Conservation (phyloP, 2,888 invertebrate genomes). For the Apantesis nais region DNA sequence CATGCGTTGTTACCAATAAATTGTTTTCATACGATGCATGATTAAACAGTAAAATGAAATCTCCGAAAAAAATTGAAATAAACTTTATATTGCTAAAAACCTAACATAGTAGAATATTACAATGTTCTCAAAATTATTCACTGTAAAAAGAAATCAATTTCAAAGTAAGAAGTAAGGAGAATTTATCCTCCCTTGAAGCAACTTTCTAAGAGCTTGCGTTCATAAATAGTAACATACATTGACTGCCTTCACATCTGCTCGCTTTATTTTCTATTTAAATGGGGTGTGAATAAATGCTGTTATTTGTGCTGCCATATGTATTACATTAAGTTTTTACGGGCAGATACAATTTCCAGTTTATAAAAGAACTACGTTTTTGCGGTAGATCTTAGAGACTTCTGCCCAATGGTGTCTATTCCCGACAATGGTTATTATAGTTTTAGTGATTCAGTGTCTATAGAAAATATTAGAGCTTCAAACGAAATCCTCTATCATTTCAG, state of each 20-base stretch:
- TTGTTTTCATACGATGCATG: too few species aligned
- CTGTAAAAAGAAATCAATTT: neutral
- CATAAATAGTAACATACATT: neutral
- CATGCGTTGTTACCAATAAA: too few species aligned
- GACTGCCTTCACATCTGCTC: neutral
- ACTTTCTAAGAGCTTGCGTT: neutral
- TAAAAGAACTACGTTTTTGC: neutral
- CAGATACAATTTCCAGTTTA: neutral
- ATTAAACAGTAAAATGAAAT: too few species aligned
- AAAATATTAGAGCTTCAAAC: too few species aligned
- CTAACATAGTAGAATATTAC: neutral
- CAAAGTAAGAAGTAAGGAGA: neutral
- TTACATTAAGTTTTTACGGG: neutral
- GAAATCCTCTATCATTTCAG: too few species aligned
- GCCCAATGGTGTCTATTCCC: neutral
- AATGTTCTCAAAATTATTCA: neutral
- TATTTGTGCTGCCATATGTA: neutral
- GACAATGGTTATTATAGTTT: too few species aligned
- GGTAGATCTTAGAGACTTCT: neutral
- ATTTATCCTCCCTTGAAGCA: neutral
- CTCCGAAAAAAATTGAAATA: neutral
- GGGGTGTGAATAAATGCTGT: neutral
- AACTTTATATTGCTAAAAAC: neutral
- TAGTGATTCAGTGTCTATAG: too few species aligned
- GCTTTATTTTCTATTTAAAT: neutral